Evolutionary conservation across 2,113 vertebrate species (phyloP).

Genomic region (Platanista minor): DNA sequence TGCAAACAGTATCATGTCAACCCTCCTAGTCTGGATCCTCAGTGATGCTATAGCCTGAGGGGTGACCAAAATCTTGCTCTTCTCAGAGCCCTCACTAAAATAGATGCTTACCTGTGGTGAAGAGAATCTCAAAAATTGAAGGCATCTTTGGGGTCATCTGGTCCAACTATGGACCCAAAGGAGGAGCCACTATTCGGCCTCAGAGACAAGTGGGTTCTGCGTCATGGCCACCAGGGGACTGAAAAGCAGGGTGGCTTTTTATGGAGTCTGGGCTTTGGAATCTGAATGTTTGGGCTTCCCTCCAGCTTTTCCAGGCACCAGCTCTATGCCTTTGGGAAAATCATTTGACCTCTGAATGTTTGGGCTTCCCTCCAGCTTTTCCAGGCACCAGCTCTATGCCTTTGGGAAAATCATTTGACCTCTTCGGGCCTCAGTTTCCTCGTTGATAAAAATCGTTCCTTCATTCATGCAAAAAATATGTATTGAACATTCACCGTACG

Average conservation of each 20-base stretch:
- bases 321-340: not conserved
- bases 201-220: not conserved
- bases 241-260: not conserved
- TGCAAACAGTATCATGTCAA: not conserved
- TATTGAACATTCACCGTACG: not conserved
- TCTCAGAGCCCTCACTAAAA: not conserved
- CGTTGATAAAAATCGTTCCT: not conserved
- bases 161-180: not conserved
- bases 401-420: not conserved
- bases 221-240: accelerated
- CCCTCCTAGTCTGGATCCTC: not conserved
- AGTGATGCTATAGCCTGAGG: not conserved
- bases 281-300: not conserved
- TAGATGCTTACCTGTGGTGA: not conserved
- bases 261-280: not conserved
- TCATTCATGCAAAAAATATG: not conserved
- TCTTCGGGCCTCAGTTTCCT: not conserved
- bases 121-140: not conserved
- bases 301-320: not conserved
- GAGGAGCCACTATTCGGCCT: not conserved
- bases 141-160: not conserved
- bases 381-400: not conserved
- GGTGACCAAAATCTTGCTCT: not conserved
- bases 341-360: not conserved
- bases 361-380: not conserved